These are phyloP conservation scores for Batillaria attramentaria DNA, from an alignment of 1,140 invertebrate genomes.

Conservation along the genomic window DNA sequence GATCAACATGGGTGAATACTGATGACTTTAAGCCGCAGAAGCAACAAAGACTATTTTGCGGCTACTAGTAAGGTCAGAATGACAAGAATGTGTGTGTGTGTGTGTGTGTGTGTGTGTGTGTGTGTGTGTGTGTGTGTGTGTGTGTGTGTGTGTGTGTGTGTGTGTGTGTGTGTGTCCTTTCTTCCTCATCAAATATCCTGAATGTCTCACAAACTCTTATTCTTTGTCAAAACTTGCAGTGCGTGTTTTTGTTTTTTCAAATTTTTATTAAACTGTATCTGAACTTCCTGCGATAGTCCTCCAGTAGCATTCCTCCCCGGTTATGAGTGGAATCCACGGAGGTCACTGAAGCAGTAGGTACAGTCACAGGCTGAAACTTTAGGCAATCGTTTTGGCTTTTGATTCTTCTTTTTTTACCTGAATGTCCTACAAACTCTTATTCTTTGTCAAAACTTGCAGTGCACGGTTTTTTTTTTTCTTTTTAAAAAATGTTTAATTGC, in stretches of 20 bases:
- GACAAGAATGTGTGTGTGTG: constrained; percentile 2
- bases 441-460: too few species aligned
- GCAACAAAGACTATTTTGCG: too few species aligned
- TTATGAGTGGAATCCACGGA: background rate
- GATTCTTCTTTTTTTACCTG: too few species aligned
- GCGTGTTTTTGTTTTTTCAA: background rate
- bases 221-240: background rate
- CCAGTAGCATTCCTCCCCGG: background rate
- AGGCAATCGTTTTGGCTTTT: too few species aligned
- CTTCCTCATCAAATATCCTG: background rate
- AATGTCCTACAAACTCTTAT: too few species aligned
- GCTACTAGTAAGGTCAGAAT: too few species aligned
- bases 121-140: background rate
- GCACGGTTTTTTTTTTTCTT: too few species aligned
- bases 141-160: constrained; percentile 7
- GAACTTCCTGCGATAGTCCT: background rate
- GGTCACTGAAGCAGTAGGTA: background rate
- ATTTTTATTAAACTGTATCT: background rate
- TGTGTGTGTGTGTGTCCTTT: background rate
- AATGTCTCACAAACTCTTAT: background rate
- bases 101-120: background rate
- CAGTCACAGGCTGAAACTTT: background rate
- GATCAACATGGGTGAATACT: too few species aligned
- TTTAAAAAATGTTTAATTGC: too few species aligned
- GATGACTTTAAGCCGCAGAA: too few species aligned